Evolutionary conservation across 1,140 invertebrate genomes (phyloP).

Genomic region (Zaprionus inermis): DNA sequence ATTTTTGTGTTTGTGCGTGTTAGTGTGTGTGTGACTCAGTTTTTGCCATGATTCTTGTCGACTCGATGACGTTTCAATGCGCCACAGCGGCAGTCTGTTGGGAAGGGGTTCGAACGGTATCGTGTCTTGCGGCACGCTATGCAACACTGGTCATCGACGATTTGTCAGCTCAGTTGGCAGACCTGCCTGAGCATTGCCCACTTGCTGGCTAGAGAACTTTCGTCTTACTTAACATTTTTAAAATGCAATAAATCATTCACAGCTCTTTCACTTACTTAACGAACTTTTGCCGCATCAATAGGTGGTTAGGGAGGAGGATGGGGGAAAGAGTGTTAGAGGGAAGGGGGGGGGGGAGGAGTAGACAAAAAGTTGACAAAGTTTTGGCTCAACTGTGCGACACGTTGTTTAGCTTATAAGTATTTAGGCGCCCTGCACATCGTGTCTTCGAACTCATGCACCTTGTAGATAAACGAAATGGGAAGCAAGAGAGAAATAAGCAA

Average conservation of each 20-base stretch:
- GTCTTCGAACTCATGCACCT: background rate
- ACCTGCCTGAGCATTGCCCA: slow-evolving; percentile 16
- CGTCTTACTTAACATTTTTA: slow-evolving; percentile 73
- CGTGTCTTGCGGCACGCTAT: background rate
- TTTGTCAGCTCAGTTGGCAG: slow-evolving; percentile 53
- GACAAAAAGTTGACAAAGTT: slow-evolving; percentile 40
- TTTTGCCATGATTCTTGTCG: background rate
- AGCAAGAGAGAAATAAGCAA: background rate
- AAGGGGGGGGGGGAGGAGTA: background rate
- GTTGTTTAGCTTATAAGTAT: slow-evolving; percentile 58
- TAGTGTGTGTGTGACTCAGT: too few species aligned
- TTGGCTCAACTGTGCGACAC: slow-evolving; percentile 43
- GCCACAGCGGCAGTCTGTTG: background rate
- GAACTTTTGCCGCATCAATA: slow-evolving; percentile 72
- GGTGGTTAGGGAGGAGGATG: background rate
- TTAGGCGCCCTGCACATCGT: slow-evolving; percentile 3
- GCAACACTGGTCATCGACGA: slow-evolving; percentile 31
- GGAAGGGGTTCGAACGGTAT: background rate
- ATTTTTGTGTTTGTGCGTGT: slow-evolving; percentile 5
- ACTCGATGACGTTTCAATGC: slow-evolving; percentile 19
- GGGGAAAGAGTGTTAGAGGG: background rate
- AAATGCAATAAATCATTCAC: slow-evolving; percentile 82
- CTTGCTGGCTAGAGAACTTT: slow-evolving; percentile 29
- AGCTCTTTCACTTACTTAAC: slow-evolving; percentile 82
- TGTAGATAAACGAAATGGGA: slow-evolving; percentile 1